Base-by-base conservation (phyloP, 2,888 invertebrate species). In the Ephialtes manifestator region DNA sequence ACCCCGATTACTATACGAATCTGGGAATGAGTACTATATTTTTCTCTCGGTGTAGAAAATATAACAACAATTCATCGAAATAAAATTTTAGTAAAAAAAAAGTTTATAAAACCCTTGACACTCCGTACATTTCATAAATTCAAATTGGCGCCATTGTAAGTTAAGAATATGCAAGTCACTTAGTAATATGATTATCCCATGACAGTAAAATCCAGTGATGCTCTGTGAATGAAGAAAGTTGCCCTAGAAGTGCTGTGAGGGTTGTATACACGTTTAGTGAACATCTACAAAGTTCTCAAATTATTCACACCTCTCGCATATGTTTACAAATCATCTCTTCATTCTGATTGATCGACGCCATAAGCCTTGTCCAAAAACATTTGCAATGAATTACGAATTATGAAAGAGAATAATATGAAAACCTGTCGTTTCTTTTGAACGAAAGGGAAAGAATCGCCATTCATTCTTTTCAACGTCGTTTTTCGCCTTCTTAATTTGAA, bases 401-500 rank as follows among this genome's bases (percentile, higher is more conserved):
- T 20, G 39, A 24, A 55, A 18, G 35, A 74, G 28, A 60, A 63
- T 63, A 51, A 63, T 18, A 31, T n/a, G 28, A 48, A 31, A 5
- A 10, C 5, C 2, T 5, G n/a, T 48, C 10, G 18, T 48, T 51
- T 20, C 35, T 46, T 75, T 48, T 48, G 46, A 13, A 18, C 20
- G 48, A 48, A 65, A 51, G 35, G 20, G 20, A 51, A 63, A 65
- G 13, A 65, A 51, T 20, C 63, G 51, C 4, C 8, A 13, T 35
- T 51, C 13, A 24, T 48, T 63, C 48, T 20, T 65, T 20, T 51
- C n/a, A 15, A 75, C 46, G 39, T 35, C 35, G 35, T 18, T 28
- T 75, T 74, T 68, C 31, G 67, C 24, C 51, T 35, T 48, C n/a
- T 13, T 46, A 18, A 78, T 78, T 70, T 15, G 48, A 70, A 70